Evolutionary conservation across 2,113 vertebrate genomes (phyloP).

Genomic region (Shinisaurus crocodilurus): DNA sequence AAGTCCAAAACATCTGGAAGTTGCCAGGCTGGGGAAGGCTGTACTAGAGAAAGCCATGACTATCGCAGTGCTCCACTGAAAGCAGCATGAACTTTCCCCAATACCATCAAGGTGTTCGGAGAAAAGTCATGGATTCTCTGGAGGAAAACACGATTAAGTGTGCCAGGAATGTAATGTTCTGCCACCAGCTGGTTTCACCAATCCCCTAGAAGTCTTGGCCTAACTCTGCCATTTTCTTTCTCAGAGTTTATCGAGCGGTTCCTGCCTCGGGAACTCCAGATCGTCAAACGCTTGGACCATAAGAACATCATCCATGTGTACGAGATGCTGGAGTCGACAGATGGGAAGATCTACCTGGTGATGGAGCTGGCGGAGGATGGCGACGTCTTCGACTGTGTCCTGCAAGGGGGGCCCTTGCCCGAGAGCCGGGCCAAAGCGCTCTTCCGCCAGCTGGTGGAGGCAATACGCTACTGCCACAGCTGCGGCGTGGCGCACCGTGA

Average conservation of each 20-base stretch:
- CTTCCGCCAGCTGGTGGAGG: slow-evolving; percentile 77
- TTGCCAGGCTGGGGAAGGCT: background rate
- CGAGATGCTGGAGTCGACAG: slow-evolving; percentile 69
- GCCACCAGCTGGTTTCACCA: no score
- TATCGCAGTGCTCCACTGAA: background rate
- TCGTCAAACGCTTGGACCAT: slow-evolving; percentile 69
- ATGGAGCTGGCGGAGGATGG: slow-evolving; percentile 80
- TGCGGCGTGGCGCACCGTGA: slow-evolving; percentile 75
- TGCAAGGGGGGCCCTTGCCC: slow-evolving; percentile 66
- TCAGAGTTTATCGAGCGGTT: slow-evolving; percentile 77
- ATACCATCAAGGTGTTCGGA: background rate
- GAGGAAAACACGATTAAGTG: background rate
- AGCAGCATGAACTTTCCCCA: background rate
- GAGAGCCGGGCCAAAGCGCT: slow-evolving; percentile 68
- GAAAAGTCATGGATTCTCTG: background rate
- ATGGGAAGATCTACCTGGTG: slow-evolving; percentile 75
- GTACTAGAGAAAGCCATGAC: background rate
- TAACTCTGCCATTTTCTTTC: background rate
- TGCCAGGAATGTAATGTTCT: background rate
- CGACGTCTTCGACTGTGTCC: slow-evolving; percentile 76
- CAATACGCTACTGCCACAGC: slow-evolving; percentile 73
- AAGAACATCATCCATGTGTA: slow-evolving; percentile 77
- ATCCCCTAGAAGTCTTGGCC: background rate
- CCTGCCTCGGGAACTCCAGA: slow-evolving; percentile 79
- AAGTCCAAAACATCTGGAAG: background rate